These are phyloP conservation scores for Coelopa frigida DNA, from an alignment of 1,140 invertebrate genomes.

Conservation along the genomic window DNA sequence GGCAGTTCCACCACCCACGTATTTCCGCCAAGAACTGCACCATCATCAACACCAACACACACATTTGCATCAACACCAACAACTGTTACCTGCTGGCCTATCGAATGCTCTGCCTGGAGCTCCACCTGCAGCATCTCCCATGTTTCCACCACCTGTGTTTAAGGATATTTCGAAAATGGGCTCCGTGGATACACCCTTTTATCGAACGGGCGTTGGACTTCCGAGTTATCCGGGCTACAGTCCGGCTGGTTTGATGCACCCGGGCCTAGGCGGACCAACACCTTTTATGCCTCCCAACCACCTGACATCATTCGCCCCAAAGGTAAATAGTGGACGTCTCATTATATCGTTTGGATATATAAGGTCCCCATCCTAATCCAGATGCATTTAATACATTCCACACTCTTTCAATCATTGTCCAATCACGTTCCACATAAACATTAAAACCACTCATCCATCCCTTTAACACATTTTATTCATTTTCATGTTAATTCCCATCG, in stretches of 20 bases:
- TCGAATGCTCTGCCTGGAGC: constrained; percentile 54
- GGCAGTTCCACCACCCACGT: constrained; percentile 49
- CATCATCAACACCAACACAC: constrained; percentile 88
- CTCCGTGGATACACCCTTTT: constrained; percentile 70
- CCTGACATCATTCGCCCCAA: constrained; percentile 76
- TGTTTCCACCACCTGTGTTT: constrained; percentile 54
- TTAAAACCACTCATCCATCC: background rate
- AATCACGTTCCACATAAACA: background rate
- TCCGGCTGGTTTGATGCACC: constrained; percentile 64
- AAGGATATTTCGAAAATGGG: constrained; percentile 84
- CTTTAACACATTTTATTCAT: constrained; percentile 10
- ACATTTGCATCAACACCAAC: constrained; percentile 80
- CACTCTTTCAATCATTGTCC: background rate
- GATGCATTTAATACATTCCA: background rate
- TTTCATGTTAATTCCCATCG: constrained; percentile 14
- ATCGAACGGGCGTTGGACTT: constrained; percentile 62
- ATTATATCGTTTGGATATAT: background rate
- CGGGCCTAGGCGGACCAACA: constrained; percentile 61
- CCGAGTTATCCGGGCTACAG: constrained; percentile 71
- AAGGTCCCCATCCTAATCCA: background rate
- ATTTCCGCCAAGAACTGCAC: constrained; percentile 77
- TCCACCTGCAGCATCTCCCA: constrained; percentile 43
- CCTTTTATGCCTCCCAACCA: constrained; percentile 74
- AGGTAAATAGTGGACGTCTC: constrained; percentile 55
- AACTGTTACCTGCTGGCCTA: constrained; percentile 53